These are phyloP conservation scores for Streblospio benedicti DNA, from an alignment of 1,140 invertebrate species.

Conservation along the genomic window DNA sequence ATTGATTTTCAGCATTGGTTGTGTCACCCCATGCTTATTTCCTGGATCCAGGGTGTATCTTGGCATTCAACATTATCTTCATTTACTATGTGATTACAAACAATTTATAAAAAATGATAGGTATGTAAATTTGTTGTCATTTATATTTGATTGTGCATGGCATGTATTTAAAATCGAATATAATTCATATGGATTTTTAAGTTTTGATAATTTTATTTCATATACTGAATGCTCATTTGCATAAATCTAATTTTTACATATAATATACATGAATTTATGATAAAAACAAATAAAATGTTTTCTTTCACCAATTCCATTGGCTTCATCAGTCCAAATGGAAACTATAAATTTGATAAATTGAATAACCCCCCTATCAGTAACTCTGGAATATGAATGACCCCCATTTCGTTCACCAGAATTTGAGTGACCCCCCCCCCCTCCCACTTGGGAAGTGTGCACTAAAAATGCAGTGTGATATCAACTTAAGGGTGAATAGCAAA, in stretches of 20 bases:
- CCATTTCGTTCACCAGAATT: too few species aligned
- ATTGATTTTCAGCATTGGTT: background rate
- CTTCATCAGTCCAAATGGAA: too few species aligned
- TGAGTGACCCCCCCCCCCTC: too few species aligned
- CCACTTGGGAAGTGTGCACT: too few species aligned
- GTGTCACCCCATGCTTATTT: background rate
- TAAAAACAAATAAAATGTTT: conserved; percentile 11
- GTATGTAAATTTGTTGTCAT: conserved; percentile 19
- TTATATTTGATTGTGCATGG: background rate
- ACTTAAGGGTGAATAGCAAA: too few species aligned
- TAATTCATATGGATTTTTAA: background rate
- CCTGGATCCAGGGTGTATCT: background rate
- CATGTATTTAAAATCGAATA: background rate
- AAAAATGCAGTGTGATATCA: too few species aligned
- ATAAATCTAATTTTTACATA: background rate
- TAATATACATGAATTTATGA: background rate
- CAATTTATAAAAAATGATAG: conserved; percentile 9
- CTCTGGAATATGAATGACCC: too few species aligned
- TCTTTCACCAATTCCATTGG: too few species aligned
- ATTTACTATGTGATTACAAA: background rate
- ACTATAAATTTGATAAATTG: too few species aligned
- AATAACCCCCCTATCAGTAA: too few species aligned
- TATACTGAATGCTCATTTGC: background rate
- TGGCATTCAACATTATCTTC: background rate
- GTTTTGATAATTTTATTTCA: background rate